phyloP scores from a whole-genome alignment of 2,888 invertebrate species.

The Portevinia maculata region DNA sequence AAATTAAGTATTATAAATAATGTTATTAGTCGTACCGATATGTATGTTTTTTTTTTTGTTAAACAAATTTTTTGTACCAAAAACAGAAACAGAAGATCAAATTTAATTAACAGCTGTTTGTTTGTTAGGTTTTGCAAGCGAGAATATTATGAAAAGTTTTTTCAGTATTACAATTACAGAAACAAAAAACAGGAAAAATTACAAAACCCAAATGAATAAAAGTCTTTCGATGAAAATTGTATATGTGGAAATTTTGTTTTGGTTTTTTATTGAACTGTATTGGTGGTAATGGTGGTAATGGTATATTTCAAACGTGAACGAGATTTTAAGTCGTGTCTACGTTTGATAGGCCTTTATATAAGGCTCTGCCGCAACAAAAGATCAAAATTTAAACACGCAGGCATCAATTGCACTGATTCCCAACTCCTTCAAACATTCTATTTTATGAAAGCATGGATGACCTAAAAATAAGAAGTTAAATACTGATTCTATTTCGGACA shows the following conservation, averaged over 20 bases:
- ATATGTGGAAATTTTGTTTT: background rate
- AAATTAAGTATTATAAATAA: background rate
- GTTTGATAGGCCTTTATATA: too few species aligned
- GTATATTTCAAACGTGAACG: too few species aligned
- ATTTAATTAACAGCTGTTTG: slow-evolving; percentile 49
- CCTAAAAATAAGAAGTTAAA: too few species aligned
- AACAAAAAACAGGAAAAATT: slow-evolving; percentile 20
- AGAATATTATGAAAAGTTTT: slow-evolving; percentile 42
- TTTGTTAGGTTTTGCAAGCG: slow-evolving; percentile 59
- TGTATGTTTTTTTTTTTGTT: slow-evolving; percentile 15
- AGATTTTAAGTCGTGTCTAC: too few species aligned
- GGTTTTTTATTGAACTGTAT: background rate
- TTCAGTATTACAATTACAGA: slow-evolving; percentile 55
- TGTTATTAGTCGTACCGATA: slow-evolving; percentile 26
- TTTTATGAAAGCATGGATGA: too few species aligned
- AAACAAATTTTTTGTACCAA: slow-evolving; percentile 58
- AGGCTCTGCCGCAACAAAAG: too few species aligned
- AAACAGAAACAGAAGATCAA: slow-evolving; percentile 25
- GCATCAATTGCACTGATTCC: too few species aligned
- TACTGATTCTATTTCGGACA: too few species aligned
- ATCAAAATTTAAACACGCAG: too few species aligned
- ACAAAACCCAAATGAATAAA: slow-evolving; percentile 67
- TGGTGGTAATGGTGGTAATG: background rate
- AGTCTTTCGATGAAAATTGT: slow-evolving; percentile 36
- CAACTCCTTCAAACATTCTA: too few species aligned